phyloP scores from a whole-genome alignment of 2,888 invertebrate genomes.

The Zele albiditarsus region DNA sequence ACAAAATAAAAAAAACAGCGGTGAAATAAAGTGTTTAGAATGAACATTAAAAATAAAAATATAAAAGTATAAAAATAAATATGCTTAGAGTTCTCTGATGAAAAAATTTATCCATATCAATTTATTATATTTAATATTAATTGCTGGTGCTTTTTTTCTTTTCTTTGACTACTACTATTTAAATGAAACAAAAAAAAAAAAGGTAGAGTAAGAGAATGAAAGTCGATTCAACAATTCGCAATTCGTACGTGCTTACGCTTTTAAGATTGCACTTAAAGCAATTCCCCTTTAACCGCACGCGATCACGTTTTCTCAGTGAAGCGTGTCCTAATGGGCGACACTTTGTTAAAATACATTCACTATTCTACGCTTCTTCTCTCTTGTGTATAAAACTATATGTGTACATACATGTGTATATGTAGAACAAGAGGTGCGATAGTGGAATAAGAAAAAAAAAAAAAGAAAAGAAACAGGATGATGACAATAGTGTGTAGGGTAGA shows the following conservation, averaged over 20 bases:
- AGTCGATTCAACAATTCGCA: constrained; percentile 10
- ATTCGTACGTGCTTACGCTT: constrained; percentile 41
- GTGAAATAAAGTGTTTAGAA: not conserved
- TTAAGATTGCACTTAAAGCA: constrained; percentile 42
- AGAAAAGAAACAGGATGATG: not conserved
- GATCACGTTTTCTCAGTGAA: constrained; percentile 7
- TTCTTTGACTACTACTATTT: not conserved
- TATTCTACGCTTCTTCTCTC: constrained; percentile 13
- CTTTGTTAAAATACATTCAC: constrained; percentile 37
- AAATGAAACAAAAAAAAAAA: not conserved
- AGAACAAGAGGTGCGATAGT: not conserved
- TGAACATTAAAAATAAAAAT: not conserved
- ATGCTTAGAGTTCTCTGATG: not conserved
- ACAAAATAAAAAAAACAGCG: not conserved
- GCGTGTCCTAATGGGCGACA: constrained; percentile 36
- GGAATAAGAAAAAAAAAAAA: not conserved
- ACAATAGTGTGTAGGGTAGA: not conserved
- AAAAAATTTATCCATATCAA: not conserved
- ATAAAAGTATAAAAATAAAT: not conserved
- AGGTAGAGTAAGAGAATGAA: not conserved
- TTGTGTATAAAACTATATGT: not conserved
- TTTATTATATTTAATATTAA: not conserved
- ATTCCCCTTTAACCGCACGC: constrained; percentile 23
- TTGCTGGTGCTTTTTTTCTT: not conserved
- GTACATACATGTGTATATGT: constrained; percentile 5